Evolutionary conservation across 2,888 invertebrate genomes (phyloP), one percentile per base, ranked within the genome.

Genomic region (Tubulanus polymorphus): DNA sequence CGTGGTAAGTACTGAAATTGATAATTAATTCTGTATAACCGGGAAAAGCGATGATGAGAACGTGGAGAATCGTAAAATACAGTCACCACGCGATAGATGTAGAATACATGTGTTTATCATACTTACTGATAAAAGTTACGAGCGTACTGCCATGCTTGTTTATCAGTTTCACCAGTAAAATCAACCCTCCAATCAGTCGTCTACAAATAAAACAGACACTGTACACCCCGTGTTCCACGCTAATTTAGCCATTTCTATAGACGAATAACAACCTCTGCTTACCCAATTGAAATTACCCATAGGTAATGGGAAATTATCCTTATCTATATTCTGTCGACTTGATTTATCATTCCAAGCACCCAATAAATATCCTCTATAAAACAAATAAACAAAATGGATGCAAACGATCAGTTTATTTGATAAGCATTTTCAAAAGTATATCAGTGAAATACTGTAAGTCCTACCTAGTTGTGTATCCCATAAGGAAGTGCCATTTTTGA

Each of bases 61-160:
- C n/a, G 10, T 32, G 35, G n/a, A 12, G 10, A 10, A 32, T n/a
- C 35, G 10, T n/a, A 32, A 32, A 32, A 32, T 32, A 10, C 10
- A 32, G n/a, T 10, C 10, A 12, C n/a, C n/a, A n/a, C 35, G n/a
- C 10, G n/a, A 32, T n/a, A 32, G 35, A 32, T 12, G 10, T 32
- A 32, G 10, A 10, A 10, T 12, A 10, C 10, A 32, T 12, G 35
- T n/a, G n/a, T 32, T 32, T 32, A n/a, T 48, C 47, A 35, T 28
- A 35, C 53, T n/a, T 50, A 61, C 64, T 58, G 58, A 26, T 60
- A 91, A 74, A 94, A 93, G 80, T 93, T 93, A 1, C 90, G 88
- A 0, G 93, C 93, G 79, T 93, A 94, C 74, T 94, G 94, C 94
- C 94, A 94, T 1, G 94, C 94, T 64, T 93, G 91, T 56, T 85